phyloP scores from a whole-genome alignment of 2,797 vertebrate genomes.

The Tarsius wallacei region DNA sequence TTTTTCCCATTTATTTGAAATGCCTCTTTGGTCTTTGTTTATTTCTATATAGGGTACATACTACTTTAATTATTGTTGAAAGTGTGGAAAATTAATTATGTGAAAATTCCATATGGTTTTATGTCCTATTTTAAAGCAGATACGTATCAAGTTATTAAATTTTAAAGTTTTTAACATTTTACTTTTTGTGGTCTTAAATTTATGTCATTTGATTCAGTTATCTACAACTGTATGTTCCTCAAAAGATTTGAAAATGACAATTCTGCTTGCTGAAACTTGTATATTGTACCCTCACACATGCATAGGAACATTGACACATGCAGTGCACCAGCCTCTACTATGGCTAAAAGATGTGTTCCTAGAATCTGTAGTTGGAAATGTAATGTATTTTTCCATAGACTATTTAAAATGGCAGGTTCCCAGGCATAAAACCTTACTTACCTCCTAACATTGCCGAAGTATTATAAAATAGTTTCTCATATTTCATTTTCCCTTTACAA shows the following conservation, averaged over 20 bases:
- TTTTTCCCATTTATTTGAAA: slow-evolving; percentile 6
- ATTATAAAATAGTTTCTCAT: slow-evolving; percentile 43
- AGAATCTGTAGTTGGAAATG: slow-evolving; percentile 32
- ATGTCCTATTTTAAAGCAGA: not conserved
- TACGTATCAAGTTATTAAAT: not conserved
- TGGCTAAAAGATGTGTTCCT: slow-evolving; percentile 22
- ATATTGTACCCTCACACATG: not conserved
- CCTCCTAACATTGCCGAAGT: not conserved
- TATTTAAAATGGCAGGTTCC: slow-evolving; percentile 58
- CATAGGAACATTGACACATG: not conserved
- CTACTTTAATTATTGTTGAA: not conserved
- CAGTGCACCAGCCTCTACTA: not conserved
- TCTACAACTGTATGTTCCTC: not conserved
- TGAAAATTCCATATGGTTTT: not conserved
- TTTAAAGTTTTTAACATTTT: not conserved
- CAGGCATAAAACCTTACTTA: slow-evolving; percentile 43
- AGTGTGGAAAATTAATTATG: not conserved
- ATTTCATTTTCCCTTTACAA: slow-evolving; percentile 42
- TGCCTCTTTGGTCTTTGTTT: not conserved
- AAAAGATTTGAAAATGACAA: not conserved
- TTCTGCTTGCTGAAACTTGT: not conserved
- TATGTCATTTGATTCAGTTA: not conserved
- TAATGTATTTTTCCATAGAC: slow-evolving; percentile 24
- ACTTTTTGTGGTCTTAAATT: not conserved
- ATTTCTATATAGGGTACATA: slow-evolving; percentile 2